These are phyloP conservation scores for Schizothorax lantsangensis DNA, from an alignment of 2,797 vertebrate species.

Conservation along the genomic window DNA sequence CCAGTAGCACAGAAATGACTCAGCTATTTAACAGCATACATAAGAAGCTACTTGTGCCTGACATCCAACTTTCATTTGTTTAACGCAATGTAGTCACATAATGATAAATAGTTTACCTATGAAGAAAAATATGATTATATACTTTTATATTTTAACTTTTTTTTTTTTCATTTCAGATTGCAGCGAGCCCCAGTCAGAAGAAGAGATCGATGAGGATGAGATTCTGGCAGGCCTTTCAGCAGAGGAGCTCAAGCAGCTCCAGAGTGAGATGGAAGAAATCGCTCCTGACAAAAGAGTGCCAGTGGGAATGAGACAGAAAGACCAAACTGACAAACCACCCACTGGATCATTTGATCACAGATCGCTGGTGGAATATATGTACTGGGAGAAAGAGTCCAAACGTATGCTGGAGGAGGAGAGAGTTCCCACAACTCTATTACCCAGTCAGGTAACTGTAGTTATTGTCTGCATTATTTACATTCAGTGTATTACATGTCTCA, in stretches of 20 bases:
- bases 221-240: slow-evolving; percentile 93
- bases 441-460: slow-evolving; percentile 86
- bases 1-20: background rate
- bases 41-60: background rate
- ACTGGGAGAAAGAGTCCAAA: slow-evolving; percentile 94
- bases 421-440: slow-evolving; percentile 87
- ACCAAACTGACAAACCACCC: slow-evolving; percentile 93
- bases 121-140: background rate
- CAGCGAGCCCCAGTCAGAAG: slow-evolving; percentile 71
- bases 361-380: slow-evolving; percentile 93
- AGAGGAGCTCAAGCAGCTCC: slow-evolving; percentile 92
- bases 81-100: background rate
- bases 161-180: slow-evolving; percentile 66
- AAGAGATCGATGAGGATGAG: slow-evolving; percentile 93
- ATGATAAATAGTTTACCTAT: background rate
- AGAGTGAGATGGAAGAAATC: slow-evolving; percentile 95
- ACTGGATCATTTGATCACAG: slow-evolving; percentile 93
- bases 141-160: background rate
- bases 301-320: slow-evolving; percentile 92
- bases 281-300: slow-evolving; percentile 92
- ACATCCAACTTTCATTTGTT: background rate
- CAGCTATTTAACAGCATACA: background rate
- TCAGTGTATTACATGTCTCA: background rate
- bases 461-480: slow-evolving; percentile 4
- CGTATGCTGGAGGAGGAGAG: slow-evolving; percentile 94